Evolutionary conservation across 2,797 vertebrate genomes (phyloP).

Genomic region (Pangasius djambal): DNA sequence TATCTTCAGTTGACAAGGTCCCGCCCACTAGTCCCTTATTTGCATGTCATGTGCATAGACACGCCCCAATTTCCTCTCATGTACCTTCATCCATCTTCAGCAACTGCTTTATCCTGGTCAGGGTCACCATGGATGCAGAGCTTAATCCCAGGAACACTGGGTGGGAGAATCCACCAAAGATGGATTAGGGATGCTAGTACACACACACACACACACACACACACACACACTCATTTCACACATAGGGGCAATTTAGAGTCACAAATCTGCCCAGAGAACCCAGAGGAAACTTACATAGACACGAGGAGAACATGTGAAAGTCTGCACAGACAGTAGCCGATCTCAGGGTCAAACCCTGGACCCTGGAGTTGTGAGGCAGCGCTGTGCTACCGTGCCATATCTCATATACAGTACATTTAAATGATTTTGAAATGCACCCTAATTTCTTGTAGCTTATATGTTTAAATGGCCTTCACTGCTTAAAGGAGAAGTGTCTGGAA

Average conservation of each 20-base stretch:
- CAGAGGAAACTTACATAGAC: not conserved
- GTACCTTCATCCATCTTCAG: not conserved
- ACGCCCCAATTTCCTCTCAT: not conserved
- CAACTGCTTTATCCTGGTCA: not conserved
- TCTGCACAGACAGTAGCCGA: not conserved
- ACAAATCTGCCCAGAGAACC: not conserved
- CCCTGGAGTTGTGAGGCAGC: not conserved
- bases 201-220: not conserved
- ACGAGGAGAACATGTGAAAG: not conserved
- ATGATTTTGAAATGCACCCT: not conserved
- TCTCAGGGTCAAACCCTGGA: not conserved
- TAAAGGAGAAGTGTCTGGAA: conserved; percentile 29
- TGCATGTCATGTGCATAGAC: not conserved
- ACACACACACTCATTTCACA: not conserved
- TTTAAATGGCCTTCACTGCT: conserved; percentile 24
- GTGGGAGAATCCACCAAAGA: not conserved
- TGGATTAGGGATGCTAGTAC: not conserved
- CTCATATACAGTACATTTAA: not conserved
- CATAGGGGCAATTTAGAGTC: not conserved
- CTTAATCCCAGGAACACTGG: not conserved
- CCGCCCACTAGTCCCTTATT: not conserved
- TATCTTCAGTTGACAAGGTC: not conserved
- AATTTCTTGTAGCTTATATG: conserved; percentile 30
- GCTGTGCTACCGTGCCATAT: not conserved
- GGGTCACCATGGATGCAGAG: not conserved